Base-by-base conservation (phyloP, 2,888 invertebrate species). In the Agriopis leucophaearia region DNA sequence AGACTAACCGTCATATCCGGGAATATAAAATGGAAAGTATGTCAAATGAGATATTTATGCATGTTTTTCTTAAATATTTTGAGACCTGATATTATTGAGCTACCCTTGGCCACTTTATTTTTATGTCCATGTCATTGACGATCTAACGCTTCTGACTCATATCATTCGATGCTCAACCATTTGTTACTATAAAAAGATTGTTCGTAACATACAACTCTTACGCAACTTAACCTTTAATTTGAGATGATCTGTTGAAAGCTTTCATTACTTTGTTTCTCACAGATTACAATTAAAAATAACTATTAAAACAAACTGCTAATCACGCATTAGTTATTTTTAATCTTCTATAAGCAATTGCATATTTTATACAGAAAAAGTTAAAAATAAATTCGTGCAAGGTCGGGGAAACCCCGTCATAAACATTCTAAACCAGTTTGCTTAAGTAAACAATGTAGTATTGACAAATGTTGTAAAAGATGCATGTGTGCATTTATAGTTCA, bases 321-420 rank as follows among this genome's bases (percentile, higher is more conserved):
- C 15, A 44, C 48, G 36, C 55, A 38, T 27, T 35, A 36, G 8
- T 0, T 50, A 42, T 40, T 60, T 55, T 56, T 40, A n/a, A n/a
- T n/a, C n/a, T n/a, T n/a, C n/a, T n/a, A 42, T n/a, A 40, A 48
- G n/a, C 59, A 36, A 42, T 48, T 36, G 44, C 16, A 27, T 48
- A 8, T 55, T 45, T 59, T 42, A 42, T 9, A 45, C 10, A 27
- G 45, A 47, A 57, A 60, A 64, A 27, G 45, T 64, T 60, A 44
- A 57, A 61, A 61, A 61, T 62, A 52, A 59, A 63, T 42, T 67
- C 36, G 52, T 40, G 40, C 68, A 69, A 69, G 68, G 68, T 64
- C 42, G 60, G 68, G 66, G 60, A 69, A 69, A 69, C 68, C 68
- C 68, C 40, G 56, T 45, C 40, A n/a, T 64, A n/a, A 15, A 64